Evolutionary conservation across 2,113 vertebrate genomes (phyloP).

Genomic region (Lethenteron camtschaticum): DNA sequence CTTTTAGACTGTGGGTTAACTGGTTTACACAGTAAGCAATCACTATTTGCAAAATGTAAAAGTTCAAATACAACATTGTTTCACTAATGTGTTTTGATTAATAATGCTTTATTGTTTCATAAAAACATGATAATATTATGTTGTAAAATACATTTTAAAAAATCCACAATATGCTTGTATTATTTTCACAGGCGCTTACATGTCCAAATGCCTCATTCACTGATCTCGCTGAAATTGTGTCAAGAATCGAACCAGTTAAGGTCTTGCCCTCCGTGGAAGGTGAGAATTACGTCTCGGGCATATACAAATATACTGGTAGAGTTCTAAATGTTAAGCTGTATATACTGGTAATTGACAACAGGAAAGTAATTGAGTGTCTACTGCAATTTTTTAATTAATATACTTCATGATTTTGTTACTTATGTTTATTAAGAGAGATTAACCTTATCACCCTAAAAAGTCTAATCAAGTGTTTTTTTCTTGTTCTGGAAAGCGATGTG

Average conservation of each 20-base stretch:
- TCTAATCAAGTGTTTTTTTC: too few species aligned
- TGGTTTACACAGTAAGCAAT: too few species aligned
- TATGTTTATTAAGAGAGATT: slow-evolving; percentile 14
- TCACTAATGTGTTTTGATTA: too few species aligned
- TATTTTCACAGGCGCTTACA: slow-evolving; percentile 33
- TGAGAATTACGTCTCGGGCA: slow-evolving; percentile 17
- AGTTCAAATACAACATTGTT: too few species aligned
- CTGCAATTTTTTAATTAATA: neutral
- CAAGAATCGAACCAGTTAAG: slow-evolving; percentile 59
- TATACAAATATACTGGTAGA: slow-evolving; percentile 10
- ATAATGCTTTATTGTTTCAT: too few species aligned
- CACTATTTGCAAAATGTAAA: too few species aligned
- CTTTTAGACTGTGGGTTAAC: too few species aligned
- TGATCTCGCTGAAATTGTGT: slow-evolving; percentile 76
- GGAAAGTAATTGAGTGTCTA: slow-evolving; percentile 11
- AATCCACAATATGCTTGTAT: neutral
- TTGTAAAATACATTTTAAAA: too few species aligned
- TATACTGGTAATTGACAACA: neutral
- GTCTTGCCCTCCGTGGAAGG: slow-evolving; percentile 26
- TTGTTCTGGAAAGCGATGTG: too few species aligned
- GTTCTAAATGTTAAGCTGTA: neutral
- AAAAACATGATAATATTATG: too few species aligned
- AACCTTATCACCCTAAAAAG: neutral
- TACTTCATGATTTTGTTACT: neutral
- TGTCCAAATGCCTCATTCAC: slow-evolving; percentile 78